These are phyloP conservation scores for Pediacus dermestoides DNA, from an alignment of 2,888 invertebrate genomes.

Conservation along the genomic window DNA sequence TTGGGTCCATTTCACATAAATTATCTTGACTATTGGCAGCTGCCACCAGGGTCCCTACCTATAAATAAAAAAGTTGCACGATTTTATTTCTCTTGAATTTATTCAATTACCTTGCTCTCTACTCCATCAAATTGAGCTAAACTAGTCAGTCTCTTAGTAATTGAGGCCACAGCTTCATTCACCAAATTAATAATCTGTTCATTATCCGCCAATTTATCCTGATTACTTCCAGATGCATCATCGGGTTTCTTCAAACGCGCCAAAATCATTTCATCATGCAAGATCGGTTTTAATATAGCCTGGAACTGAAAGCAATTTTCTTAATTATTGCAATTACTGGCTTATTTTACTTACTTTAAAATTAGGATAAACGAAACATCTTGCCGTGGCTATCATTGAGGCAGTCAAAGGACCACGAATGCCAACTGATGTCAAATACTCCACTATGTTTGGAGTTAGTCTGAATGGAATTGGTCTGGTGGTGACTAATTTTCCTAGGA, in stretches of 20 bases:
- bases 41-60: slow-evolving; percentile 78
- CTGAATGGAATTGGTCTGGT: slow-evolving; percentile 94
- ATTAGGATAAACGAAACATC: slow-evolving; percentile 90
- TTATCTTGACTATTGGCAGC: slow-evolving; percentile 93
- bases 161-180: slow-evolving; percentile 83
- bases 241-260: slow-evolving; percentile 72
- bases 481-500: slow-evolving; percentile 79
- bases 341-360: slow-evolving; percentile 65
- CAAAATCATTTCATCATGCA: slow-evolving; percentile 89
- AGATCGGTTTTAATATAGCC: slow-evolving; percentile 83
- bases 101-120: slow-evolving; percentile 73
- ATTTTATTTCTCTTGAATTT: not conserved
- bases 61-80: slow-evolving; percentile 26
- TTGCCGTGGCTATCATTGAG: slow-evolving; percentile 85
- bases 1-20: slow-evolving; percentile 96
- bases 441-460: slow-evolving; percentile 90
- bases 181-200: slow-evolving; percentile 86
- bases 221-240: slow-evolving; percentile 53
- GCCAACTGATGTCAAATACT: slow-evolving; percentile 83
- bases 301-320: slow-evolving; percentile 55
- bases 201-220: slow-evolving; percentile 56
- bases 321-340: not conserved
- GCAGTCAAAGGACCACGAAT: slow-evolving; percentile 88
- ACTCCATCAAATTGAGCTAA: slow-evolving; percentile 89
- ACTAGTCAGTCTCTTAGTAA: slow-evolving; percentile 78